These are phyloP conservation scores for Elysia chlorotica DNA, from an alignment of 1,140 invertebrate genomes.

Conservation along the genomic window DNA sequence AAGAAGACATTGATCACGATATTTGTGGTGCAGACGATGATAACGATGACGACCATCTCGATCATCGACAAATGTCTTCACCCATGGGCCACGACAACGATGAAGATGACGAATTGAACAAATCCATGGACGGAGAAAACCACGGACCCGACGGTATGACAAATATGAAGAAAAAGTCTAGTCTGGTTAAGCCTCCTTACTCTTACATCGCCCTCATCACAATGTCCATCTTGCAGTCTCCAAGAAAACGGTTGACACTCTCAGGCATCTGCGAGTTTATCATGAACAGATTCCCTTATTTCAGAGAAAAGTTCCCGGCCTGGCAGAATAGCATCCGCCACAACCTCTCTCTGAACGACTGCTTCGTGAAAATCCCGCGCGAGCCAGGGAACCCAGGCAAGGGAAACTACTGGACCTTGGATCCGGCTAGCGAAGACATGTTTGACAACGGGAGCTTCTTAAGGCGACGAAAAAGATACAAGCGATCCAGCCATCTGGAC, in stretches of 20 bases:
- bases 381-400: conserved; percentile 96
- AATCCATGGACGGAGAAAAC: neutral
- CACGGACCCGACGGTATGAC: neutral
- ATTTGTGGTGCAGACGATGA: conserved; percentile 11
- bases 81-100: conserved; percentile 16
- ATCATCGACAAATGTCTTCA: too few relatives aligned
- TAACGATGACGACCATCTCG: neutral
- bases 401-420: conserved; percentile 98
- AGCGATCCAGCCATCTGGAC: conserved; percentile 73
- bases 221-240: conserved; percentile 97
- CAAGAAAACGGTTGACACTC: conserved; percentile 93
- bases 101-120: conserved; percentile 11
- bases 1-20: conserved; percentile 16
- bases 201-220: conserved; percentile 98
- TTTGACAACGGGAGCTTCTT: conserved; percentile 99
- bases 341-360: conserved; percentile 97
- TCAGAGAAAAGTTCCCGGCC: conserved; percentile 62
- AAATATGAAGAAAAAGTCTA: conserved; percentile 35
- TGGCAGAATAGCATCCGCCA: conserved; percentile 90
- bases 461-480: conserved; percentile 91
- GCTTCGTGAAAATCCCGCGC: conserved; percentile 97
- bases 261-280: conserved; percentile 99
- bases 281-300: conserved; percentile 89
- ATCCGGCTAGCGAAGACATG: conserved; percentile 97
- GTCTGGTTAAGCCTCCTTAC: conserved; percentile 88